Evolutionary conservation across 2,888 invertebrate species (phyloP).

Genomic region (Coenonympha glycerion): DNA sequence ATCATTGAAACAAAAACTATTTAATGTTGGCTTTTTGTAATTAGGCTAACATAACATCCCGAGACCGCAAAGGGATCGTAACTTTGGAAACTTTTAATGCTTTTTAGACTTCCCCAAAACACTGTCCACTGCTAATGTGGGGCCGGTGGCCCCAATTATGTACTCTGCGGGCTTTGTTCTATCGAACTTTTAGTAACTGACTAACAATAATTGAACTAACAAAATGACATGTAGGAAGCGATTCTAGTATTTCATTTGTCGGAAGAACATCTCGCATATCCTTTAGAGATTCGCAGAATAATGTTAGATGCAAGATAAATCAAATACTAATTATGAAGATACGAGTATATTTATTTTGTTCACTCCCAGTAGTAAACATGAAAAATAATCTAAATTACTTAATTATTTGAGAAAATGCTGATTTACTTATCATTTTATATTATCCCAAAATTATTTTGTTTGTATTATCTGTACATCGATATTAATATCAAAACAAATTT

Average conservation of each 20-base stretch:
- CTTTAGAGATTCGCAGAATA: not conserved
- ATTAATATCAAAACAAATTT: no score
- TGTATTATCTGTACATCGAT: no score
- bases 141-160: slow-evolving; percentile 5
- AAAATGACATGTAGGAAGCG: not conserved
- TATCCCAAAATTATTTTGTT: no score
- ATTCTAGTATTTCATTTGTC: not conserved
- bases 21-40: slow-evolving; percentile 6
- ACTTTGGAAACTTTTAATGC: slow-evolving; percentile 15
- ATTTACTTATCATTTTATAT: no score
- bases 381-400: no score
- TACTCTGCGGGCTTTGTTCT: not conserved
- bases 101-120: slow-evolving; percentile 14
- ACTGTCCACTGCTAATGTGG: slow-evolving; percentile 9
- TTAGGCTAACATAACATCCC: slow-evolving; percentile 7
- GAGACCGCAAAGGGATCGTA: slow-evolving; percentile 5
- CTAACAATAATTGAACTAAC: slow-evolving; percentile 5
- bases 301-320: not conserved
- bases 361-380: not conserved
- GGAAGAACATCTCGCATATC: not conserved
- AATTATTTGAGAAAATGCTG: no score
- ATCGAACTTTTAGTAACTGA: slow-evolving; percentile 4
- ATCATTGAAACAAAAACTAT: not conserved
- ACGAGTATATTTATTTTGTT: no score
- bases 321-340: no score